A percentile compares a stretch with the other conserved stretches of the same genome.
These are phyloP conservation scores for Theropithecus gelada DNA, from an alignment of 2,113 vertebrate species.

Conservation along the genomic window DNA sequence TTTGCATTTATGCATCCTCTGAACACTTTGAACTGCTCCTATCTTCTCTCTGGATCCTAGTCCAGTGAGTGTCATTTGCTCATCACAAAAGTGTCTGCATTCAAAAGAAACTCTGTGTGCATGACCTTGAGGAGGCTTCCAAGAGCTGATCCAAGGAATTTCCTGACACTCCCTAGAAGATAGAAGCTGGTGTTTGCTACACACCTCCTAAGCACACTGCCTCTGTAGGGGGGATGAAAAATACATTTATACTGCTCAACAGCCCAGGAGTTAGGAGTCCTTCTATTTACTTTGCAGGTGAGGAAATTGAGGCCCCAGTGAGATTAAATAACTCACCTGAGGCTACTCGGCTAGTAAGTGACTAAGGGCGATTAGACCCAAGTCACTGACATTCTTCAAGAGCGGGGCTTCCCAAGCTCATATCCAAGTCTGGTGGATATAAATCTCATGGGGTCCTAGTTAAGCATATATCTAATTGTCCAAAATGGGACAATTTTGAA, in stretches of 20 bases:
- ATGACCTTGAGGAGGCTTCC: background rate
- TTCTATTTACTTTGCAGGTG: background rate
- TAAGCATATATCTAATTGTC: background rate
- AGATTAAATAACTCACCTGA: background rate
- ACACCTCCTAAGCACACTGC: background rate
- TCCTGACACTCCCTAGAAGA: background rate
- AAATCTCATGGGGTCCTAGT: background rate
- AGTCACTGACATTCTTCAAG: background rate
- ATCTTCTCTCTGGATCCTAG: conserved; percentile 60
- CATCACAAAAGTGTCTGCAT: background rate
- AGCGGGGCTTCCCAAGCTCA: too few species aligned
- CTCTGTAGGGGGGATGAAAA: background rate
- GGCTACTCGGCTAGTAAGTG: background rate
- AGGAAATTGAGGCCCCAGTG: background rate
- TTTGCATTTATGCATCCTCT: background rate
- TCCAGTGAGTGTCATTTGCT: conserved; percentile 5
- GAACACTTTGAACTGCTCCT: background rate
- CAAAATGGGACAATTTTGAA: background rate
- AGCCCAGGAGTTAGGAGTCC: background rate
- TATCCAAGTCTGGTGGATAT: background rate
- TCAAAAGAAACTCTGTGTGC: background rate
- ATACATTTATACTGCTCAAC: background rate
- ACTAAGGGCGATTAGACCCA: background rate
- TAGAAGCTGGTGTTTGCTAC: background rate
- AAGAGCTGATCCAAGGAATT: background rate